Conservation (phyloP, 2,888 invertebrate genomes). For the Parascotia fuliginaria region DNA sequence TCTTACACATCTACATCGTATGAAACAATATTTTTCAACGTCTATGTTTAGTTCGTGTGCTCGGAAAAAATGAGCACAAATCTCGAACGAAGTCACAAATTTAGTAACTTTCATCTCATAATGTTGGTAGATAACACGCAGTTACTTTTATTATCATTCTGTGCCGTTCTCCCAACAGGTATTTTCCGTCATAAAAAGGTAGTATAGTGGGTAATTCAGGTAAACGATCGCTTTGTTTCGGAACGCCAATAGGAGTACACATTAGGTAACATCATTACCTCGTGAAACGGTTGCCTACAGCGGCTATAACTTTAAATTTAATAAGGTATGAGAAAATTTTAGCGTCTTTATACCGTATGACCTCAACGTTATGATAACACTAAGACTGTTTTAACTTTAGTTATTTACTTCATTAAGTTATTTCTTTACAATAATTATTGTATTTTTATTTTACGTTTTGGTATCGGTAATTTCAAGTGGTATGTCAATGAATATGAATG, state of each 20-base stretch:
- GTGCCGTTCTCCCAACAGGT: slow-evolving; percentile 17
- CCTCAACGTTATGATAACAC: neutral
- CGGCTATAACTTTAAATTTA: slow-evolving; percentile 12
- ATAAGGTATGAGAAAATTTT: slow-evolving; percentile 11
- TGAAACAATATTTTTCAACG: too few relatives aligned
- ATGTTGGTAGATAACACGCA: slow-evolving; percentile 32
- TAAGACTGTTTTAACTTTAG: too few relatives aligned
- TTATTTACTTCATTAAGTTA: too few relatives aligned
- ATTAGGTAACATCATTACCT: slow-evolving; percentile 29
- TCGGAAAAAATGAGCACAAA: too few relatives aligned
- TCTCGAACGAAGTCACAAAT: too few relatives aligned
- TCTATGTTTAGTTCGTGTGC: too few relatives aligned
- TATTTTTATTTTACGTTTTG: too few relatives aligned
- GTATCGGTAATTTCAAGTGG: too few relatives aligned
- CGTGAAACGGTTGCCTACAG: slow-evolving; percentile 20
- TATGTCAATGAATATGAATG: too few relatives aligned
- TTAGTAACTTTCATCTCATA: slow-evolving; percentile 40
- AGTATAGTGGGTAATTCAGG: slow-evolving; percentile 35
- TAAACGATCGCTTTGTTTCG: slow-evolving; percentile 47
- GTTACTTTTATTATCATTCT: slow-evolving; percentile 39
- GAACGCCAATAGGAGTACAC: slow-evolving; percentile 29
- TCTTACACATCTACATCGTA: too few relatives aligned
- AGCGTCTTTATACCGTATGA: neutral
- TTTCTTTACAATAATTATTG: too few relatives aligned
- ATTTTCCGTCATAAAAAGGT: slow-evolving; percentile 37